Base-by-base conservation (phyloP, 2,888 invertebrate species). In the Hedychridium roseum region DNA sequence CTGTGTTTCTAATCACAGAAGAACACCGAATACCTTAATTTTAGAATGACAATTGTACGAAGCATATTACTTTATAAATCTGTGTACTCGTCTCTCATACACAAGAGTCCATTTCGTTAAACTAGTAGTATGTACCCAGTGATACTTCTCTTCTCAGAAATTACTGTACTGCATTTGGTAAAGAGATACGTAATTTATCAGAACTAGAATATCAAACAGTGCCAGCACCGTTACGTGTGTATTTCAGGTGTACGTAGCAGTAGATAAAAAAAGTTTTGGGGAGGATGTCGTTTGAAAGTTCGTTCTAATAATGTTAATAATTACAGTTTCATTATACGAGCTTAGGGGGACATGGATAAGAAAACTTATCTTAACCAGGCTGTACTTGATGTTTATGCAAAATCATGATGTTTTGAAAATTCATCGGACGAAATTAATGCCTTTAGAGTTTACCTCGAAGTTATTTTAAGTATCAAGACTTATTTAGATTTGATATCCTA, bases 1-100 rank as follows among this genome's bases (percentile, higher is more conserved):
- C 55, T 65, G 56, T 64, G 66, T 66, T 72, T 62, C 70, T 70
- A 58, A 54, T 70, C 68, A 71, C 68, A 66, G 67, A 66, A 70
- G 55, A 64, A 65, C 60, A 66, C 50, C 54, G 38, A 57, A 59
- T 55, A 52, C 57, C 61, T 69, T 66, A 61, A 43, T 48, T 48
- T 59, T 61, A 58, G 57, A 49, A 55, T 63, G 66, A 53, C 52
- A 55, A 23, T n/a, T 54, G 47, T 60, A 56, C 44, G 54, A 42
- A 43, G 55, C 58, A 66, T 37, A 39, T 65, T 64, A 57, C 46
- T 66, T 66, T 54, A 35, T 51, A 51, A 51, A 53, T 47, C 55
- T 50, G 37, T n/a, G n/a, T 51, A 50, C 42, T 50, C 48, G 50
- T 53, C 47, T 42, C 42, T 47, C 44, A 43, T 44, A 53, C 53